A percentile compares a stretch with the other conserved stretches of the same genome.
phyloP scores from a whole-genome alignment of 2,797 vertebrate genomes.

The Dicrostonyx torquatus region DNA sequence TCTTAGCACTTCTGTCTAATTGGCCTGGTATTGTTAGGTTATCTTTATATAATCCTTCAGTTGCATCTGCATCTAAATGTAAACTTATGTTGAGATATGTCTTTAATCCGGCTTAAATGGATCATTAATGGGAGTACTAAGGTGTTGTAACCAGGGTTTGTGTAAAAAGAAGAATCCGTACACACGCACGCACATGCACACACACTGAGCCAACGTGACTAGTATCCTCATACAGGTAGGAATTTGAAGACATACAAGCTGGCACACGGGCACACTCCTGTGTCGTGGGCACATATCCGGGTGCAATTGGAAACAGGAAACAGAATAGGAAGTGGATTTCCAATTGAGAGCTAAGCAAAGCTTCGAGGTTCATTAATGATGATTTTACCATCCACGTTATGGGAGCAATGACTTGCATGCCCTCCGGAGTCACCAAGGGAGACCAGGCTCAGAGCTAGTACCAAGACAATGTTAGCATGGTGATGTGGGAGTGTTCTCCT shows the following conservation, averaged over 20 bases:
- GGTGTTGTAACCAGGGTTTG: background rate
- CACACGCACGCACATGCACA: background rate
- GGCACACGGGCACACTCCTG: background rate
- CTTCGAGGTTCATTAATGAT: background rate
- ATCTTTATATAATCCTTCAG: background rate
- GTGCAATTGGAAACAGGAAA: background rate
- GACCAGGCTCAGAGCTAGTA: rapidly evolving
- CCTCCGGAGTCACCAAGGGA: background rate
- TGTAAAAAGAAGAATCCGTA: background rate
- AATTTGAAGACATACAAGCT: no score
- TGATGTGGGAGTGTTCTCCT: no score
- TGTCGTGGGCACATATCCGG: background rate
- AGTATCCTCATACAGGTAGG: no score
- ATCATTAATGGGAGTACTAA: background rate
- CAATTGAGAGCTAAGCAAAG: background rate
- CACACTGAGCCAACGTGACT: background rate
- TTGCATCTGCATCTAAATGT: background rate
- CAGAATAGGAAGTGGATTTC: background rate
- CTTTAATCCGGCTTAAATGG: background rate
- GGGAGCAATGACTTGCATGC: background rate
- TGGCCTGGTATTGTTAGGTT: background rate
- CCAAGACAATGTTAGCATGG: rapidly evolving
- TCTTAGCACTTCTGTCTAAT: background rate
- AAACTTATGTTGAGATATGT: background rate
- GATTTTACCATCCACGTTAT: background rate